Base-by-base conservation (phyloP, 2,113 vertebrate species). In the Lagopus muta region DNA sequence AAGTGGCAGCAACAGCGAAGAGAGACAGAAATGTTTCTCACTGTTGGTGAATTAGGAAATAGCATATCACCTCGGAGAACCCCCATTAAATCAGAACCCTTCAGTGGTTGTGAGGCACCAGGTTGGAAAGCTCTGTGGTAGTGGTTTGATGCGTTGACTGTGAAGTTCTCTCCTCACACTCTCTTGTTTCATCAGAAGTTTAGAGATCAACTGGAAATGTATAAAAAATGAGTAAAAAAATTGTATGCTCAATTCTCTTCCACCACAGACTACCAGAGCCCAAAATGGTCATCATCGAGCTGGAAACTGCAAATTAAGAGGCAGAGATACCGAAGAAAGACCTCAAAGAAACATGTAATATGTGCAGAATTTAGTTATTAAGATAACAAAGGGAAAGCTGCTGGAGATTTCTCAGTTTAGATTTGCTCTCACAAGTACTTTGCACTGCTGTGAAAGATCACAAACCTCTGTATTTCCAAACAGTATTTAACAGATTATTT, bases 301-400 rank as follows among this genome's bases (percentile, higher is more conserved):
- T 32, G 21, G 20, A 65, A 89, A n/a, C 3, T 1, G 5, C 20
- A 28, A 79, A 84, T 15, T 4, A 45, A 69, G 54, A 82, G 48
- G 48, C 2, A 3, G 57, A 64, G 24, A 64, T 47, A 40, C 21
- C 75, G 54, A 69, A 43, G 15, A 67, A 54, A 74, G 16, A 24
- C 20, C 27, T 43, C 54, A 30, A 47, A 57, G 71, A 78, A 72
- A 40, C 11, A 6, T 2, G 4, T 3, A 14, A 17, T 4, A 50
- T 30, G 17, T 43, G n/a, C 18, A n/a, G 62, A 87, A 73, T 50
- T 66, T 19, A 0, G 0, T 13, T 71, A 50, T 10, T 13, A 19
- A 42, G 22, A 45, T 55, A 69, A 6, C 1, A 6, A 25, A 52
- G 30, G 30, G 45, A 82, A 85, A 36, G 32, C 60, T 70, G 27